Conservation (phyloP, 2,888 invertebrate genomes). For the Acleris holmiana region DNA sequence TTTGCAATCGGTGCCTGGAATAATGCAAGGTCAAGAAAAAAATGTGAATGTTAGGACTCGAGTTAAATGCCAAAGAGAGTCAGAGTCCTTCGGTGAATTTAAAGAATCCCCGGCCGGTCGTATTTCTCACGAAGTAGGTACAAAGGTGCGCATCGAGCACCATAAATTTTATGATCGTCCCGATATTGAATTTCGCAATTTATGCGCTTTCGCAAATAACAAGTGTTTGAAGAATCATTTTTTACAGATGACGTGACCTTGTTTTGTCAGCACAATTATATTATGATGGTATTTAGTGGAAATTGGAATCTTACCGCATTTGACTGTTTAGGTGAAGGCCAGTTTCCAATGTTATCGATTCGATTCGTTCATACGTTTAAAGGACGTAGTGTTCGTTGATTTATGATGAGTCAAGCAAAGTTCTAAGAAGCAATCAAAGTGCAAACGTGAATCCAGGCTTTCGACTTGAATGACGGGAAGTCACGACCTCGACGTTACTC, state of each 20-base stretch:
- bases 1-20: conserved; percentile 31
- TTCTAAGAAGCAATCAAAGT: conserved; percentile 24
- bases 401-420: conserved; percentile 12
- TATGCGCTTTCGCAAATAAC: conserved; percentile 54
- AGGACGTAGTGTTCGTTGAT: conserved; percentile 17
- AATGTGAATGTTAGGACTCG: conserved; percentile 47
- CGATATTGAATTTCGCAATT: conserved; percentile 73
- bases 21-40: conserved; percentile 47
- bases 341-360: conserved; percentile 14
- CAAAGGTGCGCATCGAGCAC: conserved; percentile 65
- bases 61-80: conserved; percentile 43
- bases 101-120: conserved; percentile 60
- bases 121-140: conserved; percentile 59
- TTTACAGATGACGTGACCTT: conserved; percentile 57
- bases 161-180: conserved; percentile 69
- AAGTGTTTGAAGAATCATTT: conserved; percentile 50
- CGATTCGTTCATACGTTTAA: conserved; percentile 9
- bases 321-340: conserved; percentile 11
- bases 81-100: conserved; percentile 65
- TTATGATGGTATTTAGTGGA: conserved; percentile 18
- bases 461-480: conserved; percentile 37
- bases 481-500: conserved; percentile 33
- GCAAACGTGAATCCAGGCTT: conserved; percentile 30
- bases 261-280: conserved; percentile 46
- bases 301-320: conserved; percentile 21